Conservation (phyloP, 2,113 vertebrate genomes). For the Lucifuga dentata region DNA sequence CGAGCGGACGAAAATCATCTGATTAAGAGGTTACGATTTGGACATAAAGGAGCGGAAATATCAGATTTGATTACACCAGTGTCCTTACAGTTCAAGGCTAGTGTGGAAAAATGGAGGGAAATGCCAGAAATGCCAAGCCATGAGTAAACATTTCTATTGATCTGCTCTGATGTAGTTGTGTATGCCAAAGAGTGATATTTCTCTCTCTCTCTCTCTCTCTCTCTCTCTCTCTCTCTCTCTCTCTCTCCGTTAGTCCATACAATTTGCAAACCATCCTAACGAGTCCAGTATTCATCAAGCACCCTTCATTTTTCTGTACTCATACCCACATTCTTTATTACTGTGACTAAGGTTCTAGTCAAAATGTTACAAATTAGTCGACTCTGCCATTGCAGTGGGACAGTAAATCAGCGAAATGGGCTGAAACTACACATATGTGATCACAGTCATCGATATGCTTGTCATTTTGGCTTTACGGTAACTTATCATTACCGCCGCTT, state of each 20-base stretch:
- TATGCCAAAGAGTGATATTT: neutral
- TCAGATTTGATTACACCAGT: slow-evolving; percentile 34
- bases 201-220: too few species aligned
- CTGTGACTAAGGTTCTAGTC: slow-evolving; percentile 28
- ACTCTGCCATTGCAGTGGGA: slow-evolving; percentile 22
- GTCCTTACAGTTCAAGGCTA: slow-evolving; percentile 8
- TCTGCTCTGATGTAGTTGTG: slow-evolving; percentile 6
- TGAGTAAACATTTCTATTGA: slow-evolving; percentile 35
- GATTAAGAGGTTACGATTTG: slow-evolving; percentile 46
- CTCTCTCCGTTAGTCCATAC: neutral
- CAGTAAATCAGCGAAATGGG: slow-evolving; percentile 63
- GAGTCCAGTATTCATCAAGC: slow-evolving; percentile 16
- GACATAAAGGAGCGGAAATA: slow-evolving; percentile 46
- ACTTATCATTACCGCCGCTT: slow-evolving; percentile 59
- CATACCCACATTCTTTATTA: slow-evolving; percentile 31
- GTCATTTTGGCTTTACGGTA: slow-evolving; percentile 48
- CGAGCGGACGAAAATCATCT: slow-evolving; percentile 22
- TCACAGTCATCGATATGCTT: slow-evolving; percentile 51
- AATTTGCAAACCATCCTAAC: slow-evolving; percentile 24
- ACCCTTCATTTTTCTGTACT: slow-evolving; percentile 40
- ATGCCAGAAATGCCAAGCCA: slow-evolving; percentile 22
- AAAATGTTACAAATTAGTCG: slow-evolving; percentile 55
- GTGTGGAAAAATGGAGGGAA: slow-evolving; percentile 22
- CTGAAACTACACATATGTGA: slow-evolving; percentile 43
- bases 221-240: too few species aligned